A percentile compares a stretch with the other conserved stretches of the same genome.
phyloP scores from a whole-genome alignment of 92 coral and sea anemone species.

The Porites rus region DNA sequence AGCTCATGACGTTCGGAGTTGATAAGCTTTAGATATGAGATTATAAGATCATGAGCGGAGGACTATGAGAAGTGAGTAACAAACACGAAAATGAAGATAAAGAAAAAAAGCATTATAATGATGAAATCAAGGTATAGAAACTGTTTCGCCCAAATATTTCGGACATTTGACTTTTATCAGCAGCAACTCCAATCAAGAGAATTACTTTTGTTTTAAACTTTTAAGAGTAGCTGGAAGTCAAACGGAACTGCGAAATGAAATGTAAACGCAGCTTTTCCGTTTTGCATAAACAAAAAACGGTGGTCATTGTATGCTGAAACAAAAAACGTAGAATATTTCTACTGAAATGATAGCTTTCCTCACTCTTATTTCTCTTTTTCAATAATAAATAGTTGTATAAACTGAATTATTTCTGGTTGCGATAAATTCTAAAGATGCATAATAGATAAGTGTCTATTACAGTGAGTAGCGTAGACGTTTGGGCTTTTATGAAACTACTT shows the following conservation, averaged over 20 bases:
- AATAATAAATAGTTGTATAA: not conserved
- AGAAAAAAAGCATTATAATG: not conserved
- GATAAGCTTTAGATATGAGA: conserved; percentile 11
- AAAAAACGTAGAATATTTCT: not conserved
- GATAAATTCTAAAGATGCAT: not conserved
- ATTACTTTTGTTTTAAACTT: not conserved
- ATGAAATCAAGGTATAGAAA: not conserved
- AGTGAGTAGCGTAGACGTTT: no score
- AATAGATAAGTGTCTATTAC: conserved; percentile 3
- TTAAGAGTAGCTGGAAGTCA: not conserved
- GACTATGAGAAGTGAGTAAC: not conserved
- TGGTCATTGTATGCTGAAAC: no score
- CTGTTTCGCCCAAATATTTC: conserved; percentile 16
- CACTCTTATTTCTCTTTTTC: not conserved
- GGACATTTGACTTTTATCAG: conserved; percentile 12
- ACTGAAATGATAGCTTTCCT: not conserved
- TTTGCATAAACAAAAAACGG: not conserved
- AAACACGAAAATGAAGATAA: not conserved
- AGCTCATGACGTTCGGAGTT: not conserved
- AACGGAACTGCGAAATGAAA: conserved; percentile 24
- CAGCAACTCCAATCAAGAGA: conserved; percentile 3
- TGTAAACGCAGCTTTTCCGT: conserved; percentile 11
- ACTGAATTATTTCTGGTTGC: not conserved
- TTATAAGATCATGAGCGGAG: conserved; percentile 6
- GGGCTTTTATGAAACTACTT: no score